A percentile compares a stretch with the other conserved stretches of the same genome.
Evolutionary conservation across 64 coral and sea anemone genomes (phyloP).

Genomic region (Dendronephthya gigantea): DNA sequence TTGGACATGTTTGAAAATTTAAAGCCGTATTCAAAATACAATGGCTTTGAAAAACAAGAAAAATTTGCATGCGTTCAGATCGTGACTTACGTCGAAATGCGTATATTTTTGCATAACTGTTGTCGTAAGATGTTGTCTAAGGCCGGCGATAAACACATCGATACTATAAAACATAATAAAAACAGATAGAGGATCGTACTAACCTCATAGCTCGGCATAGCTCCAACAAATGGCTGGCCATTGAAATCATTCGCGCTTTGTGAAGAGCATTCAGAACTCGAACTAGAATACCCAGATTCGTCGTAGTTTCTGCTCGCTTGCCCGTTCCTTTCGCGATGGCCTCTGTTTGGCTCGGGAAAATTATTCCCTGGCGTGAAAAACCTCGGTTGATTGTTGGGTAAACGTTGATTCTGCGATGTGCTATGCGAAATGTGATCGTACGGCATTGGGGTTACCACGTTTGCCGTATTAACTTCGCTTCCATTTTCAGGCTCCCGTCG

Average conservation of each 20-base stretch:
- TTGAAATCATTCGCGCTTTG: conserved; percentile 1
- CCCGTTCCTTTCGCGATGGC: neutral
- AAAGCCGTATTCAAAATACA: neutral
- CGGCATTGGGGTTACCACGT: neutral
- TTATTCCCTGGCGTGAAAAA: neutral
- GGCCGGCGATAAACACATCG: neutral
- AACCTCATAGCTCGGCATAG: neutral
- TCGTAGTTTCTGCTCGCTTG: neutral
- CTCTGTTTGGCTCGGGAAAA: neutral
- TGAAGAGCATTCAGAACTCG: neutral
- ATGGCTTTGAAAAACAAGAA: neutral
- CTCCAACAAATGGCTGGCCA: neutral
- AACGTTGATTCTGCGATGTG: neutral
- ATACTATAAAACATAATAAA: neutral
- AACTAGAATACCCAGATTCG: conserved; percentile 3
- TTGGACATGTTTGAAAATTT: neutral
- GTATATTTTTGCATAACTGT: neutral
- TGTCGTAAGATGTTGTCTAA: neutral
- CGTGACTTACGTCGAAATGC: neutral
- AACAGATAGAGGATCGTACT: neutral
- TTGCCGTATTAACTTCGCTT: neutral
- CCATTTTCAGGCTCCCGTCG: neutral
- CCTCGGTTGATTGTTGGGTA: neutral
- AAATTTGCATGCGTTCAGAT: neutral
- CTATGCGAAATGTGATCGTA: neutral